Evolutionary conservation across 2,888 invertebrate genomes (phyloP).

Genomic region (Epinotia demarniana): DNA sequence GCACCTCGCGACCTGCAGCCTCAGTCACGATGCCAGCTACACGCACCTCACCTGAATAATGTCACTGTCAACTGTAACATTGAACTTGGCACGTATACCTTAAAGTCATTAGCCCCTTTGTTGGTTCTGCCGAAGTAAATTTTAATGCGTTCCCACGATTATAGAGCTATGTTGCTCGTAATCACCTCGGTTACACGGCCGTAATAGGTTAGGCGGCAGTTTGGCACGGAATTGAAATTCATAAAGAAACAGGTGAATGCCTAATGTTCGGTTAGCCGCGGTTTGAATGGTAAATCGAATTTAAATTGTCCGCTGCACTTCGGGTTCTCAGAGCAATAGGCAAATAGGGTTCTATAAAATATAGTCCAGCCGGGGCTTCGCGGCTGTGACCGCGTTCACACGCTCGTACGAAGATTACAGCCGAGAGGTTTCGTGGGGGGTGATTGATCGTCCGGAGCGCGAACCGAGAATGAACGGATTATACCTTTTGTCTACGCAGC

Average conservation of each 20-base stretch:
- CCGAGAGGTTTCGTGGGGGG: conserved; percentile 68
- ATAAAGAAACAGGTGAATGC: conserved; percentile 43
- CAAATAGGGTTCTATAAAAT: conserved; percentile 69
- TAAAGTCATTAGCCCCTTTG: conserved; percentile 41
- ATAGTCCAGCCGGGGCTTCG: conserved; percentile 63
- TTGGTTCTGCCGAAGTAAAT: conserved; percentile 40
- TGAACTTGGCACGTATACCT: conserved; percentile 42
- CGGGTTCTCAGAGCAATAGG: conserved; percentile 54
- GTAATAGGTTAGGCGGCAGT: conserved; percentile 21
- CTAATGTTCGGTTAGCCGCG: conserved; percentile 27
- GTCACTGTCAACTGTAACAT: conserved; percentile 50
- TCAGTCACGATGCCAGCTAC: conserved; percentile 57
- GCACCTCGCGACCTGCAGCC: conserved; percentile 57
- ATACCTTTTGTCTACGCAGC: conserved; percentile 64
- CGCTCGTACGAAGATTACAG: conserved; percentile 72
- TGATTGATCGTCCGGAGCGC: conserved; percentile 78
- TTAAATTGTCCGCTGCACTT: conserved; percentile 43
- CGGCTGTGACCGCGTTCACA: conserved; percentile 79
- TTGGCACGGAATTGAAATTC: conserved; percentile 42
- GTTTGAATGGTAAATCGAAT: conserved; percentile 43
- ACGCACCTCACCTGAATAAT: conserved; percentile 54
- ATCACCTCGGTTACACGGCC: conserved; percentile 26
- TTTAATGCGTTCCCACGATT: conserved; percentile 44
- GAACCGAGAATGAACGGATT: conserved; percentile 67
- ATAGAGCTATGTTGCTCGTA: conserved; percentile 37